A percentile compares a stretch with the other conserved stretches of the same genome.
Conservation (phyloP, 2,797 vertebrate species). For the Streptopelia turtur region DNA sequence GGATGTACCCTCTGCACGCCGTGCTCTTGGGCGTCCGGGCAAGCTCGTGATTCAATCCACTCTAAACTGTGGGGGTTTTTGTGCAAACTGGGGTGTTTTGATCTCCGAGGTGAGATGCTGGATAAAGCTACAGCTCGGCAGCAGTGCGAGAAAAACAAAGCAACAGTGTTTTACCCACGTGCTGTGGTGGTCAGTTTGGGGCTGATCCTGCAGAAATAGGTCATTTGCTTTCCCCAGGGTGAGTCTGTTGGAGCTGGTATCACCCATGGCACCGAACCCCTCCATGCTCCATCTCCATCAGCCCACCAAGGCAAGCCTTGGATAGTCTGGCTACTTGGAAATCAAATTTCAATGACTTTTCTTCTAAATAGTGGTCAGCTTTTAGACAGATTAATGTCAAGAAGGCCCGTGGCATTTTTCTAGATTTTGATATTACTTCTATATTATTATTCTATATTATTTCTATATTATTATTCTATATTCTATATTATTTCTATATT, state of each 20-base stretch:
- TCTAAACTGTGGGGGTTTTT: neutral
- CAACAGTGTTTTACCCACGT: accelerated
- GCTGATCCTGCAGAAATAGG: neutral
- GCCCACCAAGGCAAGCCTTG: accelerated
- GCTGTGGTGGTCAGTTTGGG: neutral
- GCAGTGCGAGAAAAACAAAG: neutral
- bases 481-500: too few relatives aligned
- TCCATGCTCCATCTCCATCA: neutral
- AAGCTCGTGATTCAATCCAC: constrained; percentile 3
- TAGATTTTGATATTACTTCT: neutral
- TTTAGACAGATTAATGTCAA: neutral
- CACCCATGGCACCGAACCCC: accelerated
- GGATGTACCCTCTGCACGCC: neutral
- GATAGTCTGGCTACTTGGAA: neutral
- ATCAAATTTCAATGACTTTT: neutral
- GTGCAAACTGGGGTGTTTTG: accelerated
- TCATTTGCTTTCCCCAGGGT: accelerated
- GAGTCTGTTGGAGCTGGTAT: accelerated
- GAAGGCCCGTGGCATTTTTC: neutral
- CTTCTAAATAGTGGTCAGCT: neutral
- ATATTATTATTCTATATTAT: too few relatives aligned
- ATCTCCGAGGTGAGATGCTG: neutral
- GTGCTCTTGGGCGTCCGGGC: neutral
- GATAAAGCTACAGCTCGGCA: neutral
- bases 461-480: too few relatives aligned